phyloP scores from a whole-genome alignment of 2,797 vertebrate genomes.

The Sebastes nivosus region DNA sequence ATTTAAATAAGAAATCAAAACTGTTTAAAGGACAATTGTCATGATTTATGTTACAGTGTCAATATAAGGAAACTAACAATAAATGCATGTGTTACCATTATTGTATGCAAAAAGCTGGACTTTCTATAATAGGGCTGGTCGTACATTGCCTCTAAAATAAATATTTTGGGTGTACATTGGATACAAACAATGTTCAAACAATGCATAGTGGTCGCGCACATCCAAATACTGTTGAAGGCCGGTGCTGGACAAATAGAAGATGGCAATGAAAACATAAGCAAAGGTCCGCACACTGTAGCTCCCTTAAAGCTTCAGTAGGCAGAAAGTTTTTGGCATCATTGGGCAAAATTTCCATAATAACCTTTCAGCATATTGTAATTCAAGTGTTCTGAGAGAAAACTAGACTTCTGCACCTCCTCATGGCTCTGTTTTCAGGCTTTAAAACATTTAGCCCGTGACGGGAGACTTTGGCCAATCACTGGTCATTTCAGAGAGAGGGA shows the following conservation, averaged over 20 bases:
- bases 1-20: conserved; percentile 21
- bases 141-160: not conserved
- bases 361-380: too few species aligned
- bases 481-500: too few species aligned
- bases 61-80: not conserved
- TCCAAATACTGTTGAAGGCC: not conserved
- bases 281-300: not conserved
- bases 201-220: too few species aligned
- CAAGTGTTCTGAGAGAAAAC: too few species aligned
- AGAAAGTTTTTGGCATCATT: fast-evolving
- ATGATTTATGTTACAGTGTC: not conserved
- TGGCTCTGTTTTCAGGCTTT: too few species aligned
- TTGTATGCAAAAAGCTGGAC: not conserved
- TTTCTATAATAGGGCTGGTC: not conserved
- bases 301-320: fast-evolving
- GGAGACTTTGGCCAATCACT: too few species aligned
- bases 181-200: too few species aligned
- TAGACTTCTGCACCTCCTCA: too few species aligned
- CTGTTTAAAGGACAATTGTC: not conserved
- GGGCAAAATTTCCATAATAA: too few species aligned
- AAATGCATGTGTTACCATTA: not conserved
- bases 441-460: too few species aligned
- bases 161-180: not conserved
- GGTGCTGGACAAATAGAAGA: not conserved
- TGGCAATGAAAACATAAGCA: not conserved